Percentiles rank a stretch among this genome's conserved stretches.
These are phyloP conservation scores for Plumapathes pennacea DNA, from an alignment of 92 coral and sea anemone species.

Conservation along the genomic window DNA sequence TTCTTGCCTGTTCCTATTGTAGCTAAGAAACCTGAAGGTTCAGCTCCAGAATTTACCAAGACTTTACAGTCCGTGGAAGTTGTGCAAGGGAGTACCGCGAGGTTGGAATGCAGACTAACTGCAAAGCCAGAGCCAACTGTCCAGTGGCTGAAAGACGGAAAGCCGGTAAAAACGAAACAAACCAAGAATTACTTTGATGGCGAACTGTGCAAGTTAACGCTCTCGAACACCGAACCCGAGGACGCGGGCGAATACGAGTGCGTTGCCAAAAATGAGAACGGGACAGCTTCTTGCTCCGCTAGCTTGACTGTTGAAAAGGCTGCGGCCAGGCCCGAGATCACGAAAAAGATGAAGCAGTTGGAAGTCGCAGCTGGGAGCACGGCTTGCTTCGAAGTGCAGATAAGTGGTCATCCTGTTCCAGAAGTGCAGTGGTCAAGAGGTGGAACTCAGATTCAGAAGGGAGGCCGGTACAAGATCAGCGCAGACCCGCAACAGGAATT, in stretches of 20 bases:
- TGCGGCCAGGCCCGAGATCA: slow-evolving; percentile 72
- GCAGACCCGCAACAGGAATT: slow-evolving; percentile 40
- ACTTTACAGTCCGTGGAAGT: slow-evolving; percentile 58
- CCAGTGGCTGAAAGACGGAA: slow-evolving; percentile 83
- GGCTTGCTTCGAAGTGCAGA: slow-evolving; percentile 66
- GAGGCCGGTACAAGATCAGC: slow-evolving; percentile 50
- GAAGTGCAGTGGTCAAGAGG: slow-evolving; percentile 72
- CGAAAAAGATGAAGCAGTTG: slow-evolving; percentile 62
- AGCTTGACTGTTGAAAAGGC: slow-evolving; percentile 55
- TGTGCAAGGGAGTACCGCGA: slow-evolving; percentile 65
- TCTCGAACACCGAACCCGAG: slow-evolving; percentile 52
- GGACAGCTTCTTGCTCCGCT: slow-evolving; percentile 67
- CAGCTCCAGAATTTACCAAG: slow-evolving; percentile 74
- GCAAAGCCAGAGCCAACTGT: slow-evolving; percentile 77
- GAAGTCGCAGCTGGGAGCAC: slow-evolving; percentile 64
- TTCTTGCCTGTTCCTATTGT: slow-evolving; percentile 1
- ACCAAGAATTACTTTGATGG: slow-evolving; percentile 66
- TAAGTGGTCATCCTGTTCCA: slow-evolving; percentile 78
- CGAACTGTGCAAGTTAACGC: slow-evolving; percentile 67
- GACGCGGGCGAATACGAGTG: slow-evolving; percentile 82
- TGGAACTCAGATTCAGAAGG: slow-evolving; percentile 55
- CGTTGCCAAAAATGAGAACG: slow-evolving; percentile 68
- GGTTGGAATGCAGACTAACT: slow-evolving; percentile 72
- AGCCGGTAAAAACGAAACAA: slow-evolving; percentile 35
- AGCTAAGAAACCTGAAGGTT: slow-evolving; percentile 88